Base-by-base conservation (phyloP, 2,888 invertebrate species). In the Eueremaeus valkanovi region DNA sequence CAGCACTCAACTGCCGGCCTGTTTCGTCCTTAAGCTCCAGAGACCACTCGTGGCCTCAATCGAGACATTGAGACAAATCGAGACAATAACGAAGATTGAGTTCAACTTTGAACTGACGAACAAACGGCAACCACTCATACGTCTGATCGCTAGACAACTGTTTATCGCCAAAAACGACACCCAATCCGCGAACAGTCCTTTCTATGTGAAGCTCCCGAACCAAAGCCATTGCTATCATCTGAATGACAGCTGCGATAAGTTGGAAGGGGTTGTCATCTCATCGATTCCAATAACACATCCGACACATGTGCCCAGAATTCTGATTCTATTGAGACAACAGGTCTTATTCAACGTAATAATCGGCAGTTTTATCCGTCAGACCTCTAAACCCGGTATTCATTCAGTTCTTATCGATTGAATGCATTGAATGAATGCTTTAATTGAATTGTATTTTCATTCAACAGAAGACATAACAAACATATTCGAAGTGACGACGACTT, bases 171-270 rank as follows among this genome's bases (percentile, higher is more conserved):
- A 73, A 21, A 42, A 55, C 16, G 40, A 11, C 6, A n/a, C 13
- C 16, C 66, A 33, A 66, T 8, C 27, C 2, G 33, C 18, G 3
- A 66, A 40, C 18, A 68, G 40, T 58, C 72, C 74, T 11, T 78
- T 63, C 45, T 78, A 76, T 51, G 75, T 79, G 72, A 78, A 78
- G 36, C 85, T 97, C 68, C 93, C 95, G 0, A 95, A 95, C 83
- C 95, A 96, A 83, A 90, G 90, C 76, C 96, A 97, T 83, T 93
- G 94, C 82, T 97, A 95, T 84, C 94, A 93, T 84, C 88, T 96
- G 85, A 93, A 93, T 33, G 92, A 93, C 83, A 89, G 90, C 78
- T 77, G 80, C 79, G 75, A 70, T 49, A 49, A 55, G 21, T 33
- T 40, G 40, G 49, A 45, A 5, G 94, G 92, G 8, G 88, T 90